These are phyloP conservation scores for Alfaro cultratus DNA, from an alignment of 2,797 vertebrate genomes.

Conservation along the genomic window DNA sequence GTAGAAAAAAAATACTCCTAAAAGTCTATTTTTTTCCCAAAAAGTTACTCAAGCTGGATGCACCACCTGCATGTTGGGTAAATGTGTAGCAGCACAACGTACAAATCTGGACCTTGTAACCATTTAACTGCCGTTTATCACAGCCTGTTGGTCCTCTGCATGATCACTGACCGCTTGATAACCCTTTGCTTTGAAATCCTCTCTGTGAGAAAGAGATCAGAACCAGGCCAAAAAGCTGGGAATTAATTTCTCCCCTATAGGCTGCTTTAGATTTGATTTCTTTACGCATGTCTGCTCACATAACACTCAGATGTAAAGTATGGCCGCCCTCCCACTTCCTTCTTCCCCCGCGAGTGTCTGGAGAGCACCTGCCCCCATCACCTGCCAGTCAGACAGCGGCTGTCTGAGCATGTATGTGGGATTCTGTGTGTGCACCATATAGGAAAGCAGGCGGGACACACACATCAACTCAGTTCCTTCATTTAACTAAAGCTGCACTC, in stretches of 20 bases:
- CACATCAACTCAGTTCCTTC: conserved; percentile 35
- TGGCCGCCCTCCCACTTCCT: conserved; percentile 26
- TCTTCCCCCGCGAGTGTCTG: conserved; percentile 46
- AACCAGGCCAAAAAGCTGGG: not conserved
- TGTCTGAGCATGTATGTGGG: conserved; percentile 52
- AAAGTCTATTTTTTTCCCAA: too few relatives aligned
- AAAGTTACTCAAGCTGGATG: conserved; percentile 1
- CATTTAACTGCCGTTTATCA: conserved; percentile 42
- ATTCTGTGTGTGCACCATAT: conserved; percentile 22
- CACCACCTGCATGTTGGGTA: conserved; percentile 40
- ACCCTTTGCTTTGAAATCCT: not conserved
- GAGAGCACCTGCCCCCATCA: conserved; percentile 79
- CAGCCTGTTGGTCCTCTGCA: conserved; percentile 22
- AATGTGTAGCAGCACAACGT: conserved; percentile 25
- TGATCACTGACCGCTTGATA: conserved; percentile 19
- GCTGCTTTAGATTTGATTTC: conserved; percentile 24
- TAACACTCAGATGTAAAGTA: conserved; percentile 43
- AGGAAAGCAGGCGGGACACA: conserved; percentile 4
- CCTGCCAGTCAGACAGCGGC: conserved; percentile 71
- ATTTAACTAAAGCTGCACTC: not conserved
- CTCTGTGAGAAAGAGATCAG: not conserved
- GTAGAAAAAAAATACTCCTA: too few relatives aligned
- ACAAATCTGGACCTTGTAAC: conserved; percentile 56
- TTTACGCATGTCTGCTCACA: conserved; percentile 32
- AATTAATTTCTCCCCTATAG: conserved; percentile 9